phyloP scores from a whole-genome alignment of 2,797 vertebrate species.

The Arremon aurantiirostris region DNA sequence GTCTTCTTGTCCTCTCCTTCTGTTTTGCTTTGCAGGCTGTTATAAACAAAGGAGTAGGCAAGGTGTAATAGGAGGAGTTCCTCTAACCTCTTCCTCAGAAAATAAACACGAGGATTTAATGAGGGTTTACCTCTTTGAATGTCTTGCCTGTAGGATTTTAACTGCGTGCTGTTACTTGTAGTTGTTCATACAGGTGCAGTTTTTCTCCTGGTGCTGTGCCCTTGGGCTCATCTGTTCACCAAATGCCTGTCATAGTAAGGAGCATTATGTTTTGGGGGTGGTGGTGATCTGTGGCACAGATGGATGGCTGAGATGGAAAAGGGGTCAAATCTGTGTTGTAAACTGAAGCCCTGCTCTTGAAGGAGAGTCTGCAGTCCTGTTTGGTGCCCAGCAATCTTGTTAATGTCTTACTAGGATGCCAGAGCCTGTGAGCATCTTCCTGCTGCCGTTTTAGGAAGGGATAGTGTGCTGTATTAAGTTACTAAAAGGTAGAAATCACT shows the following conservation, averaged over 20 bases:
- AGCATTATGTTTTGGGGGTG: fast-evolving
- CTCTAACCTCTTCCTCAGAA: neutral
- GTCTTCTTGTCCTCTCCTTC: neutral
- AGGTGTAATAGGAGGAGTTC: neutral
- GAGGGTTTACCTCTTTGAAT: neutral
- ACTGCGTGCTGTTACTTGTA: neutral
- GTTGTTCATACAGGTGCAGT: neutral
- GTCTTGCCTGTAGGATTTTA: neutral
- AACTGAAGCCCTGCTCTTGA: neutral
- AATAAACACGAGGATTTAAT: neutral
- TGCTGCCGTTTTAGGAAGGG: neutral
- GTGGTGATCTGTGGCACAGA: neutral
- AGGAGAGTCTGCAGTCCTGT: neutral
- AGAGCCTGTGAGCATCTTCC: neutral
- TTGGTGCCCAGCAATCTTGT: conserved; percentile 32
- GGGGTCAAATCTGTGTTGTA: neutral
- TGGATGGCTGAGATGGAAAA: neutral
- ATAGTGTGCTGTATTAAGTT: conserved; percentile 5
- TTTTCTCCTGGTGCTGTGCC: neutral
- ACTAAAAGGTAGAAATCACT: neutral
- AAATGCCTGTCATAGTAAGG: neutral
- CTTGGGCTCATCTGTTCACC: neutral
- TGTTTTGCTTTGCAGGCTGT: neutral
- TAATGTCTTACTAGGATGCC: conserved; percentile 43
- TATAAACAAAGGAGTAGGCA: neutral